Percentiles rank a stretch among this genome's conserved stretches.
Evolutionary conservation across 1,140 invertebrate genomes (phyloP).

Genomic region (Drosophila tropicalis): DNA sequence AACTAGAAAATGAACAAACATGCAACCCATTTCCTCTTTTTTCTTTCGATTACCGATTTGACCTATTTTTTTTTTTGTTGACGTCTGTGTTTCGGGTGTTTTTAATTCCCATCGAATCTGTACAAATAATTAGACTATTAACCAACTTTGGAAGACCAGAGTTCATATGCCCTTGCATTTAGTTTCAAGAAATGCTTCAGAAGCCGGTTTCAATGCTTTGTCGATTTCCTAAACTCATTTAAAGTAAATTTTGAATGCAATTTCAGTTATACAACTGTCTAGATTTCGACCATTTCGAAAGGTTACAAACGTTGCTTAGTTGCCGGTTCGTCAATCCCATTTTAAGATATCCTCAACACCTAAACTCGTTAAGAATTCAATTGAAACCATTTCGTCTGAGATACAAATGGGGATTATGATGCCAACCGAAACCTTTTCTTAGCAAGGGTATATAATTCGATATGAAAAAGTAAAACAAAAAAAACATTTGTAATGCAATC

Average conservation of each 20-base stretch:
- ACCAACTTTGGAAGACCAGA: conserved; percentile 1
- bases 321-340: too few species aligned
- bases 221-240: too few species aligned
- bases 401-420: too few species aligned
- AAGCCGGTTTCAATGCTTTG: too few species aligned
- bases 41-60: conserved; percentile 55
- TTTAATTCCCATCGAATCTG: conserved; percentile 72
- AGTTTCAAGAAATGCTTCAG: too few species aligned
- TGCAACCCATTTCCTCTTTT: conserved; percentile 64
- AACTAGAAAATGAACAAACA: conserved; percentile 79
- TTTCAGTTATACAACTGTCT: too few species aligned
- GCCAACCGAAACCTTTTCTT: not conserved
- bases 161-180: conserved; percentile 8
- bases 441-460: not conserved
- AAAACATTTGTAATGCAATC: conserved; percentile 15
- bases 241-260: too few species aligned
- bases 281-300: too few species aligned
- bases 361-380: too few species aligned
- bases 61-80: conserved; percentile 56
- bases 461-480: conserved; percentile 6
- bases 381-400: too few species aligned
- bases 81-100: conserved; percentile 59
- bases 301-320: too few species aligned
- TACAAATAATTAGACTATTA: conserved; percentile 17
- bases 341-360: too few species aligned